phyloP scores from a whole-genome alignment of 1,140 invertebrate genomes.

The Tribolium castaneum region DNA sequence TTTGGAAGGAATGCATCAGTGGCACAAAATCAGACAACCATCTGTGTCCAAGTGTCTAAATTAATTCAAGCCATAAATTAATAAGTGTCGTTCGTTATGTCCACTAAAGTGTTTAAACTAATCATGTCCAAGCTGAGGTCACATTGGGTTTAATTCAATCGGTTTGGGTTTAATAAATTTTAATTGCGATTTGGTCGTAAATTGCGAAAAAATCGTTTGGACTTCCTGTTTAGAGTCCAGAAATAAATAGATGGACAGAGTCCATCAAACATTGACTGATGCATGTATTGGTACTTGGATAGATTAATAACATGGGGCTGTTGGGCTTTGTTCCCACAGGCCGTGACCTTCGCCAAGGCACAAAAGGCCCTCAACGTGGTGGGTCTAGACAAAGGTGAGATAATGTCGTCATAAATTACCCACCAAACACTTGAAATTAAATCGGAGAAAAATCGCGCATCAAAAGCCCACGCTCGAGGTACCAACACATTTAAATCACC shows the following conservation, averaged over 20 bases:
- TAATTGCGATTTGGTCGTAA: neutral
- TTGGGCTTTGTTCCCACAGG: slow-evolving; percentile 10
- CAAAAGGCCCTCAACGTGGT: slow-evolving; percentile 7
- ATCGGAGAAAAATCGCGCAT: slow-evolving; percentile 1
- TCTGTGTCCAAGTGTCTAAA: slow-evolving; percentile 1
- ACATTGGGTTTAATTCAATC: slow-evolving; percentile 20
- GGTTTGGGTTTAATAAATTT: neutral
- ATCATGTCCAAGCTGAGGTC: slow-evolving; percentile 36
- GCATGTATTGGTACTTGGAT: neutral
- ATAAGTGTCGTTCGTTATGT: slow-evolving; percentile 35
- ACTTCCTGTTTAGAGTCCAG: neutral
- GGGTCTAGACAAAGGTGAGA: slow-evolving; percentile 26
- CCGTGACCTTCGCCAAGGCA: neutral
- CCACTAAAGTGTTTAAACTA: slow-evolving; percentile 30
- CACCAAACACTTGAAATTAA: neutral
- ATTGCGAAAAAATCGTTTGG: too few relatives aligned
- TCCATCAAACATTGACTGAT: slow-evolving; percentile 6
- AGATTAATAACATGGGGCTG: slow-evolving; percentile 15
- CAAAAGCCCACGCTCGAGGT: neutral
- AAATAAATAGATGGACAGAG: neutral
- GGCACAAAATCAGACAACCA: neutral
- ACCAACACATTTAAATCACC: too few relatives aligned
- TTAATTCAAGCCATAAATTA: slow-evolving; percentile 42
- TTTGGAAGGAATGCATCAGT: neutral
- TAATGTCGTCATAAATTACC: slow-evolving; percentile 31